Percentiles rank a stretch among this genome's conserved stretches.
phyloP scores from a whole-genome alignment of 1,140 invertebrate species.

The Drosophila pruinosa region DNA sequence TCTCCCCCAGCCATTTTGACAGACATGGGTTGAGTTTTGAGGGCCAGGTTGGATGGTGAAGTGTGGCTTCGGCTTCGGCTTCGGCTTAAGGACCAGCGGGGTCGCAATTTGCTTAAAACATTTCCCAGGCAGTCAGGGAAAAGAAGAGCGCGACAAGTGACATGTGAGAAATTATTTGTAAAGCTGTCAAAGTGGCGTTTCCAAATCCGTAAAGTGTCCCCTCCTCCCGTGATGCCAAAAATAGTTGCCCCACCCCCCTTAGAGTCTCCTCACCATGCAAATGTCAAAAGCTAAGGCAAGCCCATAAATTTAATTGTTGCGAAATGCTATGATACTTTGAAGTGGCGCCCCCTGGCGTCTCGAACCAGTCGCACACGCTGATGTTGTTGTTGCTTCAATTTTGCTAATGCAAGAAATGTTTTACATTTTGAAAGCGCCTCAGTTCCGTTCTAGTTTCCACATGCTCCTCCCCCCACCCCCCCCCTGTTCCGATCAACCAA shows the following conservation, averaged over 20 bases:
- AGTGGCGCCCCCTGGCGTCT: slow-evolving; percentile 34
- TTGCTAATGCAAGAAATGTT: slow-evolving; percentile 68
- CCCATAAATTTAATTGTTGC: slow-evolving; percentile 43
- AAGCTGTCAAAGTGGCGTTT: slow-evolving; percentile 26
- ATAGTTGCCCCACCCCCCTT: slow-evolving; percentile 13
- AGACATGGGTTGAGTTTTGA: slow-evolving; percentile 27
- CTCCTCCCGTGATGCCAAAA: not conserved
- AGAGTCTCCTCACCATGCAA: slow-evolving; percentile 3
- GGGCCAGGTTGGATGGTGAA: not conserved
- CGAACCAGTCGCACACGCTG: not conserved
- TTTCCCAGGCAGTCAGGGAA: not conserved
- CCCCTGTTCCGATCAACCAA: slow-evolving; percentile 8
- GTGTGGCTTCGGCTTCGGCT: no score
- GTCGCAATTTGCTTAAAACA: slow-evolving; percentile 31
- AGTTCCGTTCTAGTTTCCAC: slow-evolving; percentile 70
- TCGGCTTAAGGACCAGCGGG: not conserved
- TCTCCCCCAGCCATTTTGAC: slow-evolving; percentile 9
- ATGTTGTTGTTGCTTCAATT: slow-evolving; percentile 59
- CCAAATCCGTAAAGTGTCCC: slow-evolving; percentile 10
- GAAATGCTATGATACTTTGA: slow-evolving; percentile 33
- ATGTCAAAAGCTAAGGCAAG: slow-evolving; percentile 25
- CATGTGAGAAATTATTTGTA: slow-evolving; percentile 49
- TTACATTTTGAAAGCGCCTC: slow-evolving; percentile 36
- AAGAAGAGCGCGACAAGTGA: slow-evolving; percentile 20
- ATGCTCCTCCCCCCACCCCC: not conserved